Evolutionary conservation across 2,888 invertebrate genomes (phyloP).

Genomic region (Choristoneura rosaceana): DNA sequence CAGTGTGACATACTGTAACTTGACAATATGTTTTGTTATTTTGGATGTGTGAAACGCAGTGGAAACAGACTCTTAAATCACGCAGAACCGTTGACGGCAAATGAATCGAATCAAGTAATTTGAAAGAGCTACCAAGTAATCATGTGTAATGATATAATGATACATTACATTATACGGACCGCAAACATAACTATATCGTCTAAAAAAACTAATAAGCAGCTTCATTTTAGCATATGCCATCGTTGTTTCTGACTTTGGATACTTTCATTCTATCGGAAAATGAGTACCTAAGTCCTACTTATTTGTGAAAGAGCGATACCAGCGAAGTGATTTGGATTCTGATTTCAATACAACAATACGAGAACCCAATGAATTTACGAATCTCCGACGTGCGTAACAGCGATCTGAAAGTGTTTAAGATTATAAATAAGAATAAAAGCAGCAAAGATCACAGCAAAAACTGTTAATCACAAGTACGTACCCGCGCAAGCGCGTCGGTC

Average conservation of each 20-base stretch:
- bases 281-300: no score
- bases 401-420: constrained; percentile 58
- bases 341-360: constrained; percentile 16
- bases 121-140: constrained; percentile 5
- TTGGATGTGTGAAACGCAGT: constrained; percentile 58
- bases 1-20: constrained; percentile 41
- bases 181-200: constrained; percentile 43
- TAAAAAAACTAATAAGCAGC: constrained; percentile 50
- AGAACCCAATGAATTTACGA: constrained; percentile 37
- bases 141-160: neutral
- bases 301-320: neutral
- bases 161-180: constrained; percentile 12
- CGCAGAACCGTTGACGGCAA: neutral
- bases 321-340: neutral
- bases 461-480: constrained; percentile 64
- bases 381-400: constrained; percentile 59
- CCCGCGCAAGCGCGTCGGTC: constrained; percentile 59
- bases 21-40: constrained; percentile 44
- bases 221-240: constrained; percentile 47
- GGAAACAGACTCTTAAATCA: constrained; percentile 6
- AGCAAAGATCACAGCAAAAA: constrained; percentile 68
- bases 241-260: neutral
- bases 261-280: neutral
- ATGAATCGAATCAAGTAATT: neutral
- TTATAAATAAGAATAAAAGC: constrained; percentile 55